Conservation (phyloP, 2,113 vertebrate species). For the Ornithorhynchus anatinus region DNA sequence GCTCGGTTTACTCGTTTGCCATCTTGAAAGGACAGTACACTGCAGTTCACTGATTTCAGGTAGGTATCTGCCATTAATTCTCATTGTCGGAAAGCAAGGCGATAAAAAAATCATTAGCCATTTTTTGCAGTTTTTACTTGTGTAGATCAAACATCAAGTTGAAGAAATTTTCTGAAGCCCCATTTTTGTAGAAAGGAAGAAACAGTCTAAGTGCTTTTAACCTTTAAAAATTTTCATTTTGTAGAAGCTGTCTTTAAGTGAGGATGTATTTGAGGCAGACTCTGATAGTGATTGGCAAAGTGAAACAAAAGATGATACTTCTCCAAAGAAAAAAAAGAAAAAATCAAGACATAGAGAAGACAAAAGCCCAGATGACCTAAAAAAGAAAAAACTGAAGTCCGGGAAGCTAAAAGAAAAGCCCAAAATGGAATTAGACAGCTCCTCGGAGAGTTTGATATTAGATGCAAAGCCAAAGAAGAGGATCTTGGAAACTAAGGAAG, state of each 20-base stretch:
- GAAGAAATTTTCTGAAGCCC: no score
- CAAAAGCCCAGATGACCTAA: slow-evolving; percentile 57
- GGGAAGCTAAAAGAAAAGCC: slow-evolving; percentile 82
- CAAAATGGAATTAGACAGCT: slow-evolving; percentile 71
- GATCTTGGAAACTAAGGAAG: slow-evolving; percentile 77
- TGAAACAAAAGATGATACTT: slow-evolving; percentile 75
- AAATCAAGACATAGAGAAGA: slow-evolving; percentile 68
- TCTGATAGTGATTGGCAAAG: slow-evolving; percentile 83
- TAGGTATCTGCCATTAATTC: no score
- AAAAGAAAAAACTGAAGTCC: slow-evolving; percentile 81
- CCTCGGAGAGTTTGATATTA: slow-evolving; percentile 57
- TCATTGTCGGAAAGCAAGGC: no score
- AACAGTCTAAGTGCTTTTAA: background rate
- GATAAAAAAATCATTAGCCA: no score
- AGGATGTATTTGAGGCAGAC: slow-evolving; percentile 89
- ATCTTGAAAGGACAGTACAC: no score
- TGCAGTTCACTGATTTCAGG: no score
- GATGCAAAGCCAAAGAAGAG: slow-evolving; percentile 78
- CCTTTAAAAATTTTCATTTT: slow-evolving; percentile 25
- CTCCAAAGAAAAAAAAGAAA: slow-evolving; percentile 86
- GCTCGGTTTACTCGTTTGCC: no score
- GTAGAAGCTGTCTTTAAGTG: slow-evolving; percentile 82
- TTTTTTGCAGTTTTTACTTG: background rate
- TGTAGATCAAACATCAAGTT: background rate
- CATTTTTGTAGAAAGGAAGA: background rate